phyloP scores from a whole-genome alignment of 2,797 vertebrate genomes.

The Malurus splendens region DNA sequence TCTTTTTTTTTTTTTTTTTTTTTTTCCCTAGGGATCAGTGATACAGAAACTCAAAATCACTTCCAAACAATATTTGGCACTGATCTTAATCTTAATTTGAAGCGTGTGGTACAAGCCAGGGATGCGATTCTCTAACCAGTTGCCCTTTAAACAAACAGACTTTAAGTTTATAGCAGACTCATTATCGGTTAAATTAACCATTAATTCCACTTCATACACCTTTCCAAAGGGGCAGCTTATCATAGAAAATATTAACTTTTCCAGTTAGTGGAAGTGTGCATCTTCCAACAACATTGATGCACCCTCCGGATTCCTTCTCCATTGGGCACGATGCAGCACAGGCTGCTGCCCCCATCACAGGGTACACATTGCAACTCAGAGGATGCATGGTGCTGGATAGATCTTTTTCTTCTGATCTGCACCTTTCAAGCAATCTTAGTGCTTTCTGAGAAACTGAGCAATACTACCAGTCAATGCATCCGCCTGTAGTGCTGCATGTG shows the following conservation, averaged over 20 bases:
- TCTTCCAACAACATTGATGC: neutral
- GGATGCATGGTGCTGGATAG: neutral
- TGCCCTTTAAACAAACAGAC: conserved; percentile 11
- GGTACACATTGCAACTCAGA: neutral
- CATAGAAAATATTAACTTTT: neutral
- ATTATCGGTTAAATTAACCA: neutral
- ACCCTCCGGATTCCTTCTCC: neutral
- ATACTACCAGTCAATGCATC: neutral
- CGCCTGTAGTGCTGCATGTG: neutral
- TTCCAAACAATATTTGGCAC: conserved; percentile 13
- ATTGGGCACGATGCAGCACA: neutral
- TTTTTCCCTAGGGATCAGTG: neutral
- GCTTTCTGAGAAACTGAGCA: neutral
- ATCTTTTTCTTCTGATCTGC: neutral
- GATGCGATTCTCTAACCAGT: neutral
- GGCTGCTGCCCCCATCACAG: neutral
- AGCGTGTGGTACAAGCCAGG: conserved; percentile 2
- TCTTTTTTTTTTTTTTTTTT: neutral
- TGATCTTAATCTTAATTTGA: conserved; percentile 21
- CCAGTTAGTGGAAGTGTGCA: neutral
- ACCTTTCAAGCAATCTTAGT: neutral
- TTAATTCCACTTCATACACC: neutral
- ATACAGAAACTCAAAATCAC: neutral
- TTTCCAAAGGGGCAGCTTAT: neutral
- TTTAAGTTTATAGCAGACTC: neutral